A percentile compares a stretch with the other conserved stretches of the same genome.
Conservation (phyloP, 2,113 vertebrate genomes). For the Alouatta palliata region DNA sequence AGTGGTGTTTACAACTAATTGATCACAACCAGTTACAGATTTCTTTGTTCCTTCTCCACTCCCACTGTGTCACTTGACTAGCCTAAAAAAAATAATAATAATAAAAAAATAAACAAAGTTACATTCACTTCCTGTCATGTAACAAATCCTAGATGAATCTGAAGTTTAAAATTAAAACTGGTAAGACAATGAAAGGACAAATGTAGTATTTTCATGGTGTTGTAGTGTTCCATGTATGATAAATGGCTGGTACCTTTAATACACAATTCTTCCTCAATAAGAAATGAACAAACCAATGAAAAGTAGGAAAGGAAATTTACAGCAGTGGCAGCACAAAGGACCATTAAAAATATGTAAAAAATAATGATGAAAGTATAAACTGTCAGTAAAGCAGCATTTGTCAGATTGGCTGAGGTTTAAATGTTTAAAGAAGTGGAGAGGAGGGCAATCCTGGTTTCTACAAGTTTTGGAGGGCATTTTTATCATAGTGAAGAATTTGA, state of each 20-base stretch:
- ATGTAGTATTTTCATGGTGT: background rate
- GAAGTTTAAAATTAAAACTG: background rate
- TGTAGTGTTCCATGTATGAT: background rate
- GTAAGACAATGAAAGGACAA: background rate
- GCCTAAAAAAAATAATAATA: too few relatives aligned
- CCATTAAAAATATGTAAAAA: background rate
- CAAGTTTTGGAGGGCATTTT: background rate
- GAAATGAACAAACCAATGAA: background rate
- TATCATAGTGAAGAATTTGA: background rate
- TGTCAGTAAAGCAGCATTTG: background rate
- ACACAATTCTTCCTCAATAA: background rate
- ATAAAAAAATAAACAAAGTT: too few relatives aligned
- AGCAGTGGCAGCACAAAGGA: background rate
- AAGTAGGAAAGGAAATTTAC: background rate
- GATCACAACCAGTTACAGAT: too few relatives aligned
- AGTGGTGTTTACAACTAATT: too few relatives aligned
- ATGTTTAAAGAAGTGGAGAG: background rate
- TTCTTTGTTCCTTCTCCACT: too few relatives aligned
- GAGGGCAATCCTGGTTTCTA: background rate
- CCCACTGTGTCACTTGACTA: too few relatives aligned
- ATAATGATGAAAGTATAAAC: background rate
- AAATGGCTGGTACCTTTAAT: background rate
- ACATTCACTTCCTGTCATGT: background rate
- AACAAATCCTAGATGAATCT: background rate
- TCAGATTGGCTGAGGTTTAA: background rate